A percentile compares a stretch with the other conserved stretches of the same genome.
Conservation (phyloP, 2,113 vertebrate genomes). For the Donacobius atricapilla region DNA sequence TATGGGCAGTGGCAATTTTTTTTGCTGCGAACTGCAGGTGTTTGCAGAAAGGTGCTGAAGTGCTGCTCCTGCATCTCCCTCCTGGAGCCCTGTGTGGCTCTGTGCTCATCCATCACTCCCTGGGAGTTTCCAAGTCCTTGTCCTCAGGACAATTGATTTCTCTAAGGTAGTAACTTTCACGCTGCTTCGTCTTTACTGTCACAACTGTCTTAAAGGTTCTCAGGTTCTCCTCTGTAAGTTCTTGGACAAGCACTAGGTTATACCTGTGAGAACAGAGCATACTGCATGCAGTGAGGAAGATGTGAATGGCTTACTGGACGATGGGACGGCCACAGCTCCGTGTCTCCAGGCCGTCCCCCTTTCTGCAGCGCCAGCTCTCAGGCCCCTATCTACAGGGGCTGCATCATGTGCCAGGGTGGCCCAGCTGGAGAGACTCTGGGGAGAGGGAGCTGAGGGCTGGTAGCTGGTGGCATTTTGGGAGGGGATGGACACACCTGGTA, state of each 20-base stretch:
- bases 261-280: neutral
- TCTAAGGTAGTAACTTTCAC: too few species aligned
- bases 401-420: rapidly evolving
- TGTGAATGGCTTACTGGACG: rapidly evolving
- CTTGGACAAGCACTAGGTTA: neutral
- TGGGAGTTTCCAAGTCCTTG: neutral
- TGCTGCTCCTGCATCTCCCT: neutral
- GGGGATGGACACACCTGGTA: neutral
- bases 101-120: neutral
- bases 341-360: too few species aligned
- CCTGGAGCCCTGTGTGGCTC: neutral
- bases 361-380: neutral
- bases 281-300: neutral
- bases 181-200: neutral
- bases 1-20: neutral
- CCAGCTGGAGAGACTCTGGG: neutral
- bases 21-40: neutral
- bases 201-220: neutral
- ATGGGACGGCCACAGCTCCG: neutral
- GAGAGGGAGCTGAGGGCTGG: neutral
- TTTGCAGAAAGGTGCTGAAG: neutral
- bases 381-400: neutral
- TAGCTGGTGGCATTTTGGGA: neutral
- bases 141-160: neutral
- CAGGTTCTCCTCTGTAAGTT: rapidly evolving